Evolutionary conservation across 1,140 invertebrate genomes (phyloP).

Genomic region (Trichonephila inaurata): DNA sequence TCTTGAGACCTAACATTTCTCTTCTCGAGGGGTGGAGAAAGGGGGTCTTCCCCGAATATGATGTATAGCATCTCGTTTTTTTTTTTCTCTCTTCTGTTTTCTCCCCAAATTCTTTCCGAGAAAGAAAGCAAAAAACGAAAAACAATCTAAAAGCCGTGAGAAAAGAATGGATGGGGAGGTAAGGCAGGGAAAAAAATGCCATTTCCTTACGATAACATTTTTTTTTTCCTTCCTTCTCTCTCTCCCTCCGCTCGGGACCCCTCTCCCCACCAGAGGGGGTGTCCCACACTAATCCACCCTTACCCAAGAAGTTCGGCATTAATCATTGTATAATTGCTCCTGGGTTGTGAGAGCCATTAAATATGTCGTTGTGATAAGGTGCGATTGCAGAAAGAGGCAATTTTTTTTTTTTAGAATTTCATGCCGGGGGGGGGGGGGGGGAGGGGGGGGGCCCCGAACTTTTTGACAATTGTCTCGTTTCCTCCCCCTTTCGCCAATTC

Average conservation of each 20-base stretch:
- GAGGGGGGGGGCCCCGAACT: no score
- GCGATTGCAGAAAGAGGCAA: not conserved
- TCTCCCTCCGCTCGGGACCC: not conserved
- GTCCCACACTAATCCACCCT: constrained; percentile 41
- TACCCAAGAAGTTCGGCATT: constrained; percentile 40
- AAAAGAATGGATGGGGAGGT: constrained; percentile 1
- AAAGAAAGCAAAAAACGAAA: not conserved
- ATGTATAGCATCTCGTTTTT: not conserved
- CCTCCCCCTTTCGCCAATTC: not conserved
- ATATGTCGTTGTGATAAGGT: constrained; percentile 64
- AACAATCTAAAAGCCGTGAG: constrained; percentile 46
- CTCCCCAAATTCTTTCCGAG: not conserved
- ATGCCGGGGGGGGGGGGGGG: no score
- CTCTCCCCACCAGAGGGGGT: not conserved
- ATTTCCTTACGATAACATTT: constrained; percentile 58
- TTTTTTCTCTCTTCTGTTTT: not conserved
- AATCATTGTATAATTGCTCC: constrained; percentile 66
- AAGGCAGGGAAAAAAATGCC: not conserved
- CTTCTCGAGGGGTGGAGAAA: not conserved
- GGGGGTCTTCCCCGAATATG: not conserved
- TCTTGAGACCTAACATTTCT: no score
- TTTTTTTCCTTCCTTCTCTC: not conserved
- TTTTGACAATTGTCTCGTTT: not conserved
- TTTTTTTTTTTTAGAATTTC: not conserved
- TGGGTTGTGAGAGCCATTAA: constrained; percentile 47